phyloP scores from a whole-genome alignment of 2,888 invertebrate genomes.

The Oeneis ivallda region DNA sequence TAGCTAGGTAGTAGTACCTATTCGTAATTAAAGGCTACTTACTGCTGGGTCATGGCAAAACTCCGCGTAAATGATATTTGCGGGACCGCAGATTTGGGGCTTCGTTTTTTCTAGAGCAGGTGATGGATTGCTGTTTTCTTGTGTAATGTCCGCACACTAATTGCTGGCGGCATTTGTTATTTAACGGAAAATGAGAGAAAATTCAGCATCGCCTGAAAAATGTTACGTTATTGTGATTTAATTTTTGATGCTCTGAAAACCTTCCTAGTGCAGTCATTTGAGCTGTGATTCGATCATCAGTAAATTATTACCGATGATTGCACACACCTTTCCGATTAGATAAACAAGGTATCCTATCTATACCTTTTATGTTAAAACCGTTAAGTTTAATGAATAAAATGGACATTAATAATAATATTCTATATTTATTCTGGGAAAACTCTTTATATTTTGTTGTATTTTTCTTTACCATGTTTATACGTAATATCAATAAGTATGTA shows the following conservation, averaged over 20 bases:
- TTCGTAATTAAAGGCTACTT: conserved; percentile 52
- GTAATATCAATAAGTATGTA: neutral
- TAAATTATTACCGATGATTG: too few species aligned
- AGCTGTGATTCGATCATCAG: too few species aligned
- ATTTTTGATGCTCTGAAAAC: neutral
- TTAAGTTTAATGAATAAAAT: too few species aligned
- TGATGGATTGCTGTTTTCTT: conserved; percentile 80
- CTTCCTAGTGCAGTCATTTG: conserved; percentile 6
- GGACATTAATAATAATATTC: too few species aligned
- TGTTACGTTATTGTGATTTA: neutral
- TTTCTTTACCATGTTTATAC: neutral
- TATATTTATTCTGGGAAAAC: too few species aligned
- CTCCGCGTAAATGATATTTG: conserved; percentile 60
- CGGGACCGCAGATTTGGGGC: conserved; percentile 66
- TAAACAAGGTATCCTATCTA: too few species aligned
- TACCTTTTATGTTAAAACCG: too few species aligned
- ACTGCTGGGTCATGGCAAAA: conserved; percentile 48
- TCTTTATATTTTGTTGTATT: too few species aligned
- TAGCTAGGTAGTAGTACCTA: too few species aligned
- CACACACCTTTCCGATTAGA: too few species aligned
- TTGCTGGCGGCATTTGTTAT: conserved; percentile 57
- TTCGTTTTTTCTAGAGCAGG: conserved; percentile 72
- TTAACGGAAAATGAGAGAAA: conserved; percentile 46
- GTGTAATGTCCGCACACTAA: conserved; percentile 80
- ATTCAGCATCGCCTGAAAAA: neutral